A percentile compares a stretch with the other conserved stretches of the same genome.
phyloP scores from a whole-genome alignment of 2,113 vertebrate genomes.

The Sminthopsis crassicaudata region DNA sequence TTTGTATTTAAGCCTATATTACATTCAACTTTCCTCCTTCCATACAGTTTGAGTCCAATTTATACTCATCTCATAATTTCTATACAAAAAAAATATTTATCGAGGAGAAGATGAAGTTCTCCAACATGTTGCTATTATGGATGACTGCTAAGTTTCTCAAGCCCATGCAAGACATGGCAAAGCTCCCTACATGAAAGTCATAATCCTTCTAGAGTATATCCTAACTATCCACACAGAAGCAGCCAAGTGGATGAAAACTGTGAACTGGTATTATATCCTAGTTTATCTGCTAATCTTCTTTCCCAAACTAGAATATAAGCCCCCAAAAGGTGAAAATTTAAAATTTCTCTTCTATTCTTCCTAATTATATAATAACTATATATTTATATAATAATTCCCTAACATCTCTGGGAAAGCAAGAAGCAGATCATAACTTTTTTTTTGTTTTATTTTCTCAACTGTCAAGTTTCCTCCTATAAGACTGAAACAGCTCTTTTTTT shows the following conservation, averaged over 20 bases:
- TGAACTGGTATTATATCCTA: neutral
- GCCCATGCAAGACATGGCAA: neutral
- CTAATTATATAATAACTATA: neutral
- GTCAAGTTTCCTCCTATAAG: conserved; percentile 26
- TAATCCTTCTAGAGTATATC: neutral
- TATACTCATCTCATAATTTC: neutral
- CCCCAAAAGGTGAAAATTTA: neutral
- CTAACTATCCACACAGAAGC: neutral
- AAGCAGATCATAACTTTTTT: neutral
- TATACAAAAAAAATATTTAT: neutral
- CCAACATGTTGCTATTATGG: neutral
- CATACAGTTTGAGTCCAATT: neutral
- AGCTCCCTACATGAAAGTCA: too few relatives aligned
- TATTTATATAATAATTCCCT: too few relatives aligned
- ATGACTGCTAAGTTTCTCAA: neutral
- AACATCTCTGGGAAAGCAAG: neutral
- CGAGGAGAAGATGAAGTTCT: neutral
- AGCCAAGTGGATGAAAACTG: neutral
- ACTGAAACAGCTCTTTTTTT: conserved; percentile 34
- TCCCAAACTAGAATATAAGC: neutral
- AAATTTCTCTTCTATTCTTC: neutral
- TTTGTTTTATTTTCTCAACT: neutral
- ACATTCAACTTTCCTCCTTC: neutral
- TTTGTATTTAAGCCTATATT: neutral
- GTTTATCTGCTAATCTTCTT: neutral